phyloP scores from a whole-genome alignment of 2,888 invertebrate genomes.

The Strigamia transsilvanica region DNA sequence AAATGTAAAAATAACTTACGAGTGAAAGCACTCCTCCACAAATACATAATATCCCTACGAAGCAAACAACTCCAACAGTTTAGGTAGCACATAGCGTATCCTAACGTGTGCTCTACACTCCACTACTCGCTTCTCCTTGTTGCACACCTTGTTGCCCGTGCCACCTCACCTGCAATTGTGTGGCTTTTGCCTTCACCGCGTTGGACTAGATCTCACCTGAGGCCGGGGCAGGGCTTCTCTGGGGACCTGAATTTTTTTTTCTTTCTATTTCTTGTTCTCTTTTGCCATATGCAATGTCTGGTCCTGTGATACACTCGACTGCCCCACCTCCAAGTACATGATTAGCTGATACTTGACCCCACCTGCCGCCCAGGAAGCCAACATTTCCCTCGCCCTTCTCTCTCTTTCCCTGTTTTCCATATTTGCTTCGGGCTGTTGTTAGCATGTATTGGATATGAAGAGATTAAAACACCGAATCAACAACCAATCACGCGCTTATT shows the following conservation, averaged over 20 bases:
- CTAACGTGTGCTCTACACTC: constrained; percentile 17
- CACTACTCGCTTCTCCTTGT: constrained; percentile 13
- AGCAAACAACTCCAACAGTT: background rate
- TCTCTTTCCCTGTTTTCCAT: constrained; percentile 20
- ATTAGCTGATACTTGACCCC: constrained; percentile 49
- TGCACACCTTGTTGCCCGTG: constrained; percentile 44
- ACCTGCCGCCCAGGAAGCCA: constrained; percentile 46
- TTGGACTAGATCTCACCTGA: constrained; percentile 49
- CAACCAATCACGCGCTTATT: constrained; percentile 13
- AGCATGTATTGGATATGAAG: constrained; percentile 38
- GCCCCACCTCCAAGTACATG: constrained; percentile 44
- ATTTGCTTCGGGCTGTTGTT: constrained; percentile 35
- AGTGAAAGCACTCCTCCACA: background rate
- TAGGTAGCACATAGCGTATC: constrained; percentile 26
- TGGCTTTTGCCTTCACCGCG: constrained; percentile 47
- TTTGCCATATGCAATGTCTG: constrained; percentile 48
- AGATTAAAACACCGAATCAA: background rate
- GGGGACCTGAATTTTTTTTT: constrained; percentile 48
- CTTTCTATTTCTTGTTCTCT: constrained; percentile 44
- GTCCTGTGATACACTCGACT: constrained; percentile 47
- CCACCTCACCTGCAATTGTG: constrained; percentile 45
- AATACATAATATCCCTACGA: background rate
- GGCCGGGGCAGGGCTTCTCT: constrained; percentile 48
- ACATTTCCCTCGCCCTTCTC: background rate
- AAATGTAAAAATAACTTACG: background rate